Evolutionary conservation across 2,888 invertebrate species (phyloP), one percentile per base, ranked within the genome.

Genomic region (Anthoptus insignis): DNA sequence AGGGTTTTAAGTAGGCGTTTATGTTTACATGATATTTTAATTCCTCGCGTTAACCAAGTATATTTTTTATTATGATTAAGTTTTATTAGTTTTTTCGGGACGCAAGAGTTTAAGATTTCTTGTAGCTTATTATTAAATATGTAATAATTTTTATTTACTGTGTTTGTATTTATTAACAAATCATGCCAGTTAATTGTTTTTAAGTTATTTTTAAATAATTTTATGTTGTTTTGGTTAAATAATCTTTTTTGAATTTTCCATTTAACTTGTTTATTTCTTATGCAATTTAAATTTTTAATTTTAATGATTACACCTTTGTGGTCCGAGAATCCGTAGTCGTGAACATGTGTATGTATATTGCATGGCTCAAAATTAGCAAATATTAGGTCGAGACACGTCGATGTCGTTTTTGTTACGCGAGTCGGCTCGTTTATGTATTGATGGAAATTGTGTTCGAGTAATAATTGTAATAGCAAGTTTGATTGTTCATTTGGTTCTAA

Each of bases 351-450:
- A 32, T 6, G 7, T 34, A 9, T 13, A 13, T 22, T 45, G 13
- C 37, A 16, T 9, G 21, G 16, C 8, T 37, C 59, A 47, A 66
- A 66, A 22, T 73, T 73, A 14, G 68, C 65, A 39, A 71, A 71
- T 11, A 71, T 5, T 13, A 73, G 21, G 34, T 73, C 71, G 2
- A 71, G 32, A 27, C 70, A 71, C n/a, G 66, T 59, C 5, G 65
- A 34, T 2, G 47, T 45, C 24, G 13, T 64, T 42, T 16, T 8
- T 14, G 70, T 65, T n/a, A 67, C 34, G 32, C 70, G 50, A n/a
- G 71, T 73, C 0, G 69, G 53, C 53, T 68, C 47, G 4, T 50
- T 65, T 32, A 67, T 42, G 0, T 61, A 47, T 66, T 71, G 72
- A 7, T 54, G 8, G 37, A 71, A 72, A 9, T 71, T 73, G 37